Evolutionary conservation across 2,888 invertebrate genomes (phyloP), one percentile per base, ranked within the genome.

Genomic region (Spilosoma lubricipeda): DNA sequence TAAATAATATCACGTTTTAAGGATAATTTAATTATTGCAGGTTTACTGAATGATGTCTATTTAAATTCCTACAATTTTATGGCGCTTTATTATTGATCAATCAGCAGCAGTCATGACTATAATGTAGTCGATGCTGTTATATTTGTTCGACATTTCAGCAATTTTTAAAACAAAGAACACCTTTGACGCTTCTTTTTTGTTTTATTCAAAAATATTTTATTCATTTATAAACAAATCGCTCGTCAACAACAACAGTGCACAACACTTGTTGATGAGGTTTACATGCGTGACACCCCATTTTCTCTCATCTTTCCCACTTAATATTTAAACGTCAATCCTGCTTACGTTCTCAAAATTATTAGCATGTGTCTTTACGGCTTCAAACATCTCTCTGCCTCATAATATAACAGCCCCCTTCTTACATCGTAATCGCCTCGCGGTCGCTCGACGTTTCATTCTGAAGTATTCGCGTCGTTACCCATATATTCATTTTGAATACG

Each of bases 371-470:
- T 33, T 30, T 56, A 56, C 80, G 78, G 76, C 48, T 71, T 59
- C 63, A n/a, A 30, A 59, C 72, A 78, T n/a, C 15, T 27, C 69
- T 56, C 67, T 64, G 75, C 59, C 33, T 13, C 74, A 70, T 27
- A 45, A 65, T 67, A 56, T 48, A 76, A 67, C 77, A 80, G n/a
- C 59, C 59, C 59, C 59, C 59, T 56, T 27, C 59, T 56, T 27
- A 59, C 77, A 70, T 67, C 73, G 63, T 79, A 80, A 80, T 82
- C 75, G 77, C 76, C 76, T 78, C 79, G 73, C 64, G 80, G 66
- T 73, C 74, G 74, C 69, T 75, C 65, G 4, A 27, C 59, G 59
- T 59, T 59, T 59, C 59, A 59, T 8, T 11, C 11, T 39, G 70
- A 48, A 73, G 33, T 65, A 33, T 65, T 66, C 69, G 27, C 68